These are phyloP conservation scores for Anaspis maculata DNA, from an alignment of 2,888 invertebrate genomes.

Conservation along the genomic window DNA sequence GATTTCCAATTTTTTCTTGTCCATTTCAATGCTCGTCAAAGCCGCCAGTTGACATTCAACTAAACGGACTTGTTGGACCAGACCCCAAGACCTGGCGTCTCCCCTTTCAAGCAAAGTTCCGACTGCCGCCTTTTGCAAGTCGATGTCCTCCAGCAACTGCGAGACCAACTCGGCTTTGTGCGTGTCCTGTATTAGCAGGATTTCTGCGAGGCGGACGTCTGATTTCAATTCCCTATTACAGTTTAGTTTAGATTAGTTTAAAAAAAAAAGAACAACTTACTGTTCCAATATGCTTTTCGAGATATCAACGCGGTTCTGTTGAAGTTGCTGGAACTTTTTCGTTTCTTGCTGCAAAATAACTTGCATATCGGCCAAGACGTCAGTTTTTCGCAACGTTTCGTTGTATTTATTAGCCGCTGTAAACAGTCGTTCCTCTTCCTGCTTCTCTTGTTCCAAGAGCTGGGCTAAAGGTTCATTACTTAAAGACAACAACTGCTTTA, in stretches of 20 bases:
- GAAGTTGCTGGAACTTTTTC: constrained; percentile 54
- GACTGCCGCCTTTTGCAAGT: constrained; percentile 64
- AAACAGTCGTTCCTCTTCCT: constrained; percentile 58
- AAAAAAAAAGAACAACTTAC: constrained; percentile 32
- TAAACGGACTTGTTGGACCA: constrained; percentile 65
- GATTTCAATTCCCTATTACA: constrained; percentile 50
- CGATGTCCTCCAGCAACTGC: constrained; percentile 58
- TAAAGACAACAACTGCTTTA: constrained; percentile 55
- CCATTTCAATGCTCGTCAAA: constrained; percentile 64
- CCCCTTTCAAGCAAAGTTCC: constrained; percentile 62
- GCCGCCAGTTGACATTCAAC: constrained; percentile 64
- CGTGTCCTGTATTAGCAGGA: constrained; percentile 55
- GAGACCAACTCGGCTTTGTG: constrained; percentile 52
- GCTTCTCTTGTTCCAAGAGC: constrained; percentile 57
- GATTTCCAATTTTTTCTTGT: constrained; percentile 58
- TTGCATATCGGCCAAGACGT: constrained; percentile 65
- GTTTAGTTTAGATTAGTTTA: constrained; percentile 11
- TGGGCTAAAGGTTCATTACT: constrained; percentile 56
- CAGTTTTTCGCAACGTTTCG: constrained; percentile 54
- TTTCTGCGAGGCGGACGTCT: constrained; percentile 50
- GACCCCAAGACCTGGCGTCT: constrained; percentile 67
- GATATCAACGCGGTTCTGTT: constrained; percentile 47
- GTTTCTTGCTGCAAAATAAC: constrained; percentile 59
- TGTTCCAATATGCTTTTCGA: constrained; percentile 57
- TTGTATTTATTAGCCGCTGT: constrained; percentile 51